Percentiles rank a stretch among this genome's conserved stretches.
Conservation (phyloP, 2,113 vertebrate genomes). For the Orientallactaga bullata region DNA sequence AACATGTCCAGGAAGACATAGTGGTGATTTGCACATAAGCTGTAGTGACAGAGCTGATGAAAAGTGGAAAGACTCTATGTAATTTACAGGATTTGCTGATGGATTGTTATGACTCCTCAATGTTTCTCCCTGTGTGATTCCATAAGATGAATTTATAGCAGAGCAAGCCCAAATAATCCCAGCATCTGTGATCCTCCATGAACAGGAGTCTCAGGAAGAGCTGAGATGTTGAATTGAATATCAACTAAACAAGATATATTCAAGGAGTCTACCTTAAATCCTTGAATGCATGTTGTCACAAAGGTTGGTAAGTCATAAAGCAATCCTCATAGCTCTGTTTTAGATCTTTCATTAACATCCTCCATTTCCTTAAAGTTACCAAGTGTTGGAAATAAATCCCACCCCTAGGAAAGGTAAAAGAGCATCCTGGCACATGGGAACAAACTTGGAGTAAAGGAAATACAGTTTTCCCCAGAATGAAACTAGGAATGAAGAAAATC, state of each 20-base stretch:
- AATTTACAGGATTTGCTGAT: not conserved
- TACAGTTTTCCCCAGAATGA: not conserved
- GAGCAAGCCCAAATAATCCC: not conserved
- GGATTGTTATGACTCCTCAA: not conserved
- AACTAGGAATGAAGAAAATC: constrained; percentile 36
- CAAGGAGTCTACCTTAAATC: not conserved
- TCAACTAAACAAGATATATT: not conserved
- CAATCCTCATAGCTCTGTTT: not conserved
- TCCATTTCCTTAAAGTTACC: not conserved
- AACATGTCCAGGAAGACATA: not conserved
- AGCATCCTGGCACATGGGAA: not conserved
- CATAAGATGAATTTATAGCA: not conserved
- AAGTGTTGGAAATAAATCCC: not conserved
- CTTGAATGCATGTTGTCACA: not conserved
- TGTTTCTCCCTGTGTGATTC: not conserved
- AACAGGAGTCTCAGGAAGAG: not conserved
- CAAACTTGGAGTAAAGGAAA: not conserved
- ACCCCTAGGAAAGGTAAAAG: not conserved
- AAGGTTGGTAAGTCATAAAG: not conserved
- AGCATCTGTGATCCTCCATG: not conserved
- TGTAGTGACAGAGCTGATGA: not conserved
- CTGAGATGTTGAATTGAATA: not conserved
- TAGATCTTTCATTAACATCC: not conserved
- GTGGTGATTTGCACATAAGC: not conserved
- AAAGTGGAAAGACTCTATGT: not conserved